Evolutionary conservation across 92 coral and sea anemone species (phyloP), one percentile per base, ranked within the genome.

Genomic region (Porites rus): DNA sequence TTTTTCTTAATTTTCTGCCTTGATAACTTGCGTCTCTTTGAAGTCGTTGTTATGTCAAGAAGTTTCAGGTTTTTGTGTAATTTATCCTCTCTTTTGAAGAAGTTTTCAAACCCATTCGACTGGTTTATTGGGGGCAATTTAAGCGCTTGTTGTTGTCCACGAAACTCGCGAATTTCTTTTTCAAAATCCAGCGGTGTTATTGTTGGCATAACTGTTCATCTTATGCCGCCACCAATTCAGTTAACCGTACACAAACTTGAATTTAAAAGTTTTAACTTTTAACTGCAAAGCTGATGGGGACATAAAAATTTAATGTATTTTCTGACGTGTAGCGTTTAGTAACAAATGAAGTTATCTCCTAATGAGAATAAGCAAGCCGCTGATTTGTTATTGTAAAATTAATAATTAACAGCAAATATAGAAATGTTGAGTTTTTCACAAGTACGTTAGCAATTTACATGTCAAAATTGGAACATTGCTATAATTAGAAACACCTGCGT

Each of bases 111-210:
- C 28, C 80, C 50, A 51, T 76, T 76, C 24, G 22, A 8, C 52
- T 76, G 22, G 67, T 59, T 59, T 16, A 76, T 60, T 10, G 80
- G 80, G 2, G 80, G 68, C 52, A 76, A 65, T 17, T 16, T 58
- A 8, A 50, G 17, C 59, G 22, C 52, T 19, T 76, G 69, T 13
- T 0, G 16, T 56, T 56, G 61, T 56, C 60, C 24, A 4, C 53
- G 66, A 6, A 76, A 16, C 24, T 60, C n/a, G 53, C 69, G 52
- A 60, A 76, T 60, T 76, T 76, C 80, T 25, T 76, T 68, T 61
- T 60, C 65, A 11, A 76, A 76, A 58, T 76, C 80, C 24, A 76
- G 16, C 17, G 80, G 80, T 10, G 80, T 76, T 28, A 76, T 76
- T 25, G 61, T 16, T 59, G 80, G 80, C 80, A 76, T 76, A 11